These are phyloP conservation scores for Hozukius guyotensis DNA, from an alignment of 2,797 vertebrate genomes.

Conservation along the genomic window DNA sequence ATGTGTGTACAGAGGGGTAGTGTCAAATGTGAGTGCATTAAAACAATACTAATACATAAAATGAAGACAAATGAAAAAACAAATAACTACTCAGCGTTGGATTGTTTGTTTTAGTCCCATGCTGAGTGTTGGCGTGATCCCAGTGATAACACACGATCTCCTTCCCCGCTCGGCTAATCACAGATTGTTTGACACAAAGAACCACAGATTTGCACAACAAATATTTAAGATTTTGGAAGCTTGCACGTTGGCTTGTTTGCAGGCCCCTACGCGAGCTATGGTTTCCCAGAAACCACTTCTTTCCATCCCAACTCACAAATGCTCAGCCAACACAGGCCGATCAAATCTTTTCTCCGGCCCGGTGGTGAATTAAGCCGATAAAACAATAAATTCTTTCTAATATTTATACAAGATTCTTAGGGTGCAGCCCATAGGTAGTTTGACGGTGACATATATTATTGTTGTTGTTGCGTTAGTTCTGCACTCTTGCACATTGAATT, in stretches of 20 bases:
- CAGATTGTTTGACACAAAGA: constrained; percentile 34
- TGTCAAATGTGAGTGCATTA: background rate
- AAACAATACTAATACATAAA: background rate
- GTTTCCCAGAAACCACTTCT: constrained; percentile 43
- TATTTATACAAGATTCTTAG: background rate
- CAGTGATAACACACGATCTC: constrained; percentile 10
- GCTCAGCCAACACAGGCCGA: background rate
- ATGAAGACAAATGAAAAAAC: background rate
- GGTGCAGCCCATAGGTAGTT: background rate
- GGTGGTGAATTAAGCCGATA: background rate
- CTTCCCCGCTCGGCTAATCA: constrained; percentile 2
- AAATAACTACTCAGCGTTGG: background rate
- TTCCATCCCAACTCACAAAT: constrained; percentile 10
- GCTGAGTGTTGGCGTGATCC: background rate
- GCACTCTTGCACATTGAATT: background rate
- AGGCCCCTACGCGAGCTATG: constrained; percentile 1
- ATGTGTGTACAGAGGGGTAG: background rate
- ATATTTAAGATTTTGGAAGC: constrained; percentile 45
- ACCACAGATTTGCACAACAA: constrained; percentile 45
- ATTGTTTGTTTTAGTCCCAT: constrained; percentile 16
- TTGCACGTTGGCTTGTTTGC: constrained; percentile 3
- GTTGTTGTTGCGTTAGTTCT: background rate
- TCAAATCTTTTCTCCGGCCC: background rate
- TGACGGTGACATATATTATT: background rate
- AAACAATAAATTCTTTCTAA: background rate